phyloP scores from a whole-genome alignment of 1,140 invertebrate genomes.

The Drosophila arizonae region DNA sequence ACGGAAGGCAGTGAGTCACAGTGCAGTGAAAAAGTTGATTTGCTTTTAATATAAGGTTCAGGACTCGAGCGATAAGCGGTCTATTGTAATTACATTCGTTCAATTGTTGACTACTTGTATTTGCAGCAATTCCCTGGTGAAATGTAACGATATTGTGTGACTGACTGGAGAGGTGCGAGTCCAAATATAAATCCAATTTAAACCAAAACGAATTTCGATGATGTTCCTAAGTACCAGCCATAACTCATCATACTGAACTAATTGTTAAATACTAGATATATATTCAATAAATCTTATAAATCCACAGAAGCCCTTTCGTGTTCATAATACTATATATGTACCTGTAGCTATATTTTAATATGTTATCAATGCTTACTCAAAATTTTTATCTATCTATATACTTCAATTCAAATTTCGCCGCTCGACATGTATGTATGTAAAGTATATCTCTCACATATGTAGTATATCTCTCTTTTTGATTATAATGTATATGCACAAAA shows the following conservation, averaged over 20 bases:
- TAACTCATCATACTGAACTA: not conserved
- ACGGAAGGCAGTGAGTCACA: conserved; percentile 41
- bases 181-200: not conserved
- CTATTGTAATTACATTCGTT: not conserved
- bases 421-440: too few species aligned
- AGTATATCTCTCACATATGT: too few species aligned
- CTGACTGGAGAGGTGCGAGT: not conserved
- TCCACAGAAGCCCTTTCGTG: too few species aligned
- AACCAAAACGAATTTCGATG: conserved; percentile 40
- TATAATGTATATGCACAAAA: too few species aligned
- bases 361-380: too few species aligned
- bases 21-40: conserved; percentile 41
- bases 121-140: conserved; percentile 63
- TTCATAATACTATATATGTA: too few species aligned
- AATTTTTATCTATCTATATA: too few species aligned
- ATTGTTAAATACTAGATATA: not conserved
- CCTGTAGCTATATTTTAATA: too few species aligned
- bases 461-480: too few species aligned
- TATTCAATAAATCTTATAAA: conserved; percentile 1
- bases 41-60: conserved; percentile 44
- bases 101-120: conserved; percentile 48
- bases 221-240: conserved; percentile 42
- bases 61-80: conserved; percentile 50
- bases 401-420: too few species aligned
- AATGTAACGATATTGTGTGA: conserved; percentile 44